Evolutionary conservation across 2,888 invertebrate genomes (phyloP).

Genomic region (Pristionchus arcanus): DNA sequence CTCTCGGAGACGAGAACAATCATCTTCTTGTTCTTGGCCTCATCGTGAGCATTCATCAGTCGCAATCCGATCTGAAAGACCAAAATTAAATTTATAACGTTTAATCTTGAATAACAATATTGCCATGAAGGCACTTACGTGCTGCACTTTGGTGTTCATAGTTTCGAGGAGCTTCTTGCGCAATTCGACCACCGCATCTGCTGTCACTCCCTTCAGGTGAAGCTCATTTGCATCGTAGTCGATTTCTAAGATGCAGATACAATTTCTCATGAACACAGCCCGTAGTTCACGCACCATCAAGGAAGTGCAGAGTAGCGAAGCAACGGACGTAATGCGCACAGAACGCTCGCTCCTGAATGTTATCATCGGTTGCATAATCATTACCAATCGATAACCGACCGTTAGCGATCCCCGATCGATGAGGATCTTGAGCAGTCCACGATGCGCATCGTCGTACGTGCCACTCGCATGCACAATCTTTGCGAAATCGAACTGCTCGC

Average conservation of each 20-base stretch:
- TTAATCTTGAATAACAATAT: not conserved
- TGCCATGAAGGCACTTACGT: not conserved
- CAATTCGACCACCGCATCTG: not conserved
- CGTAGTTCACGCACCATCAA: constrained; percentile 3
- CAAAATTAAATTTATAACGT: not conserved
- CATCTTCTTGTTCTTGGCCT: not conserved
- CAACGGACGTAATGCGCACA: constrained; percentile 36
- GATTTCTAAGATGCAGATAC: constrained; percentile 6
- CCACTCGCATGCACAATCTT: constrained; percentile 23
- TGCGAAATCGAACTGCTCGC: constrained; percentile 20
- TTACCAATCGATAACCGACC: not conserved
- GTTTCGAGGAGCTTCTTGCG: constrained; percentile 22
- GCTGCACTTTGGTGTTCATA: constrained; percentile 7
- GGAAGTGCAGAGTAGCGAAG: constrained; percentile 39
- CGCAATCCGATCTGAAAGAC: constrained; percentile 34
- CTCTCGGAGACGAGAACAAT: constrained; percentile 50
- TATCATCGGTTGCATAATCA: not conserved
- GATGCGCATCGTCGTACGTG: constrained; percentile 34
- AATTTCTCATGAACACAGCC: not conserved
- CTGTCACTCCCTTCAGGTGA: not conserved
- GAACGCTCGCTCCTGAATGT: constrained; percentile 27
- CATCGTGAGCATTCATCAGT: constrained; percentile 22
- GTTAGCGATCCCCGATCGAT: constrained; percentile 43
- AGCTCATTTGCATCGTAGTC: constrained; percentile 41
- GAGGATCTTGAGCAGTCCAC: constrained; percentile 37